Conservation (phyloP, 2,888 invertebrate species). For the Hypsopygia costalis region DNA sequence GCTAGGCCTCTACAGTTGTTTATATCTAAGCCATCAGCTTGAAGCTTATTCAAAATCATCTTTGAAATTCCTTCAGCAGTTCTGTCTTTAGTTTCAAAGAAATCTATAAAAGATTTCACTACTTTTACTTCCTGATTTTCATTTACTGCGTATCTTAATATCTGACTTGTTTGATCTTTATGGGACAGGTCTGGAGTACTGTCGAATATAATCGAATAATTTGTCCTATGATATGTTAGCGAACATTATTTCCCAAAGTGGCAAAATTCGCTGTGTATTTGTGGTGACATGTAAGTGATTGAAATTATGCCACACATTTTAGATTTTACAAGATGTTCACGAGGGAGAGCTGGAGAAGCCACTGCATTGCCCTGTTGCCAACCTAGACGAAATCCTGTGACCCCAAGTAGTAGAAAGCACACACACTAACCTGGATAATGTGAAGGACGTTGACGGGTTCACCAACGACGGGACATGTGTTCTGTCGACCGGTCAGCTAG, state of each 20-base stretch:
- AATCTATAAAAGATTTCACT: constrained; percentile 15
- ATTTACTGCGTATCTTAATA: constrained; percentile 11
- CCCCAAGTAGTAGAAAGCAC: too few relatives aligned
- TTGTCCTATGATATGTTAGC: not conserved
- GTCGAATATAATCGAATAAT: constrained; percentile 13
- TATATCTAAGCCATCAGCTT: constrained; percentile 11
- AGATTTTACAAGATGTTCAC: constrained; percentile 6
- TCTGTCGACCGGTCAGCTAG: too few relatives aligned
- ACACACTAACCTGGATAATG: too few relatives aligned
- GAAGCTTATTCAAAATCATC: constrained; percentile 17
- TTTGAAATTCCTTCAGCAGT: constrained; percentile 22
- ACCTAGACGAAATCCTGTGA: too few relatives aligned
- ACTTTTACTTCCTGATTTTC: constrained; percentile 11
- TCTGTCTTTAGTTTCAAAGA: constrained; percentile 18
- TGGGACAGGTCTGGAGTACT: constrained; percentile 16
- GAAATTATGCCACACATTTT: constrained; percentile 5
- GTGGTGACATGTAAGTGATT: constrained; percentile 7
- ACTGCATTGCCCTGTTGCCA: too few relatives aligned
- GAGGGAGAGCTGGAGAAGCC: too few relatives aligned
- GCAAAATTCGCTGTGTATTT: constrained; percentile 11
- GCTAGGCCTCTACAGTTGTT: constrained; percentile 26
- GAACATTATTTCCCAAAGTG: constrained; percentile 7
- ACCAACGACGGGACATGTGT: too few relatives aligned
- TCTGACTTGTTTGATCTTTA: constrained; percentile 13
- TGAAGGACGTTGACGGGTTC: too few relatives aligned